Percentiles rank a stretch among this genome's conserved stretches.
Evolutionary conservation across 2,113 vertebrate species (phyloP).

Genomic region (Oreochromis spilurus): DNA sequence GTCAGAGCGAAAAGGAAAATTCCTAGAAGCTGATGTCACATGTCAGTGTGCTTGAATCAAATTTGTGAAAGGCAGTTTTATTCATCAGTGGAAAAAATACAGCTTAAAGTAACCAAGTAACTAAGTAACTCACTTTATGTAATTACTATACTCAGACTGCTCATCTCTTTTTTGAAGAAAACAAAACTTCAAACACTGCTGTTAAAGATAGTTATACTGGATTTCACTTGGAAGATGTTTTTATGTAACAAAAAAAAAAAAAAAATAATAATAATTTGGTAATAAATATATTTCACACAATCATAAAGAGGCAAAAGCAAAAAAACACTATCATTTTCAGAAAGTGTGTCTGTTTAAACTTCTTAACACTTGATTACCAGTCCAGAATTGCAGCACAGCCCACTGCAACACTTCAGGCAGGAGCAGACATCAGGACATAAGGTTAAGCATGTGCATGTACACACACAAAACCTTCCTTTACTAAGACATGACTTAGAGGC

Average conservation of each 20-base stretch:
- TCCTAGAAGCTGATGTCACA: conserved; percentile 9
- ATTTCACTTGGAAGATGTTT: background rate
- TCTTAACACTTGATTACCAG: background rate
- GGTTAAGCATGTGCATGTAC: background rate
- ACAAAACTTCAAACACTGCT: background rate
- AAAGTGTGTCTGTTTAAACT: background rate
- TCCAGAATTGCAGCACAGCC: background rate
- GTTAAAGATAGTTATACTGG: background rate
- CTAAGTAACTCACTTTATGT: background rate
- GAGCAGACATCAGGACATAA: background rate
- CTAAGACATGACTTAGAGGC: background rate
- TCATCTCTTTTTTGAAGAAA: background rate
- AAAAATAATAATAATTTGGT: no score
- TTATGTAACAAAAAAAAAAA: background rate
- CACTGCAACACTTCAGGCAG: background rate
- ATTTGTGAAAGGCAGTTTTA: background rate
- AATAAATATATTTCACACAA: background rate
- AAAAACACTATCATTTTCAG: background rate
- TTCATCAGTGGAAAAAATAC: background rate
- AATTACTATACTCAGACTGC: background rate
- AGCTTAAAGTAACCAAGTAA: background rate
- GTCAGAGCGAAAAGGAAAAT: background rate
- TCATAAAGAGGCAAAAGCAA: background rate
- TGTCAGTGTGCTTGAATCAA: background rate
- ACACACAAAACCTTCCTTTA: background rate